phyloP scores from a whole-genome alignment of 2,113 vertebrate species.

The Onychostoma macrolepis region DNA sequence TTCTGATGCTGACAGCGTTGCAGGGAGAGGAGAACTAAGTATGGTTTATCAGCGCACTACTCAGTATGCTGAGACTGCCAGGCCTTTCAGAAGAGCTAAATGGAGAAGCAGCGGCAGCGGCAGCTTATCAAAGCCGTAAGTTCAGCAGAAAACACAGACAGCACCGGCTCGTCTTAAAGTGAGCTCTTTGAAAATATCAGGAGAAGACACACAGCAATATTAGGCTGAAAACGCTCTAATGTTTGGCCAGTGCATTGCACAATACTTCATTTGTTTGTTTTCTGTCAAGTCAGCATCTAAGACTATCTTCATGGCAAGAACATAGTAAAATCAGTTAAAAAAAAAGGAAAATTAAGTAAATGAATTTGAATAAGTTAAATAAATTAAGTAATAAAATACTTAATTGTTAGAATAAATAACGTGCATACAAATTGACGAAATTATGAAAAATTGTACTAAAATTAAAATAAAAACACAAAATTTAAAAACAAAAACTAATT shows the following conservation, averaged over 20 bases:
- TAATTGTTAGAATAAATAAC: background rate
- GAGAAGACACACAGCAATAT: background rate
- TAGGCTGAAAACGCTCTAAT: background rate
- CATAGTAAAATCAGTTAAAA: too few relatives aligned
- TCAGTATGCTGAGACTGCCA: background rate
- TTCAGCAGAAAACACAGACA: background rate
- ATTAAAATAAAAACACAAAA: too few relatives aligned
- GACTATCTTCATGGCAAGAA: too few relatives aligned
- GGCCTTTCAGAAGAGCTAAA: background rate
- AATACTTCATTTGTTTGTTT: background rate
- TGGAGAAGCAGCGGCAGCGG: background rate
- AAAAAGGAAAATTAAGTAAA: too few relatives aligned
- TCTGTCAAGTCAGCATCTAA: too few relatives aligned
- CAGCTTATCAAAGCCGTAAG: background rate
- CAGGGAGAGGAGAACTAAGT: background rate
- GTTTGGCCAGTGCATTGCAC: background rate
- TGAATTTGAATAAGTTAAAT: too few relatives aligned
- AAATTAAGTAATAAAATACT: too few relatives aligned
- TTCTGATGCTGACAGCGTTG: background rate
- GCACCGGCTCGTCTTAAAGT: background rate
- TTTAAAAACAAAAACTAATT: too few relatives aligned
- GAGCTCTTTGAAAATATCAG: background rate
- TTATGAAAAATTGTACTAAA: too few relatives aligned
- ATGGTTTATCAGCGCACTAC: constrained; percentile 1
- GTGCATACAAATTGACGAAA: background rate